phyloP scores from a whole-genome alignment of 2,888 invertebrate species.

The Synanthedon formicaeformis region DNA sequence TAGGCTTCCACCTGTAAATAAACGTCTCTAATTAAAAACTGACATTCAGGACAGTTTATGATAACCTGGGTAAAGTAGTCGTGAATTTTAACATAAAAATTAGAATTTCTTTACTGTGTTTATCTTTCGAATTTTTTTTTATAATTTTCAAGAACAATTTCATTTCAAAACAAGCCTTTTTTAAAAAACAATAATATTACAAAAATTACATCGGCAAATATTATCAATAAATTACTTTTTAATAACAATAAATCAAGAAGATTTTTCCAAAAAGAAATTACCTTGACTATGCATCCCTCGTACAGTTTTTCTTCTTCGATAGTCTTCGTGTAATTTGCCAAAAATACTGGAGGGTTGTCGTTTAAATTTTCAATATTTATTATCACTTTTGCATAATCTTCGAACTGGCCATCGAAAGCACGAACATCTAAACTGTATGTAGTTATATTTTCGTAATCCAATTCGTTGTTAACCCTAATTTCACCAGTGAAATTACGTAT shows the following conservation, averaged over 20 bases:
- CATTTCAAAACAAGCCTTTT: too few relatives aligned
- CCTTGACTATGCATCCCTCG: conserved; percentile 77
- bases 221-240: too few relatives aligned
- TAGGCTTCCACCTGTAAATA: conserved; percentile 74
- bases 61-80: too few relatives aligned
- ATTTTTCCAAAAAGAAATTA: conserved; percentile 24
- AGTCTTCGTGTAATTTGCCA: conserved; percentile 77
- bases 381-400: conserved; percentile 85
- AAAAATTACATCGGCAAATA: too few relatives aligned
- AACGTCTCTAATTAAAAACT: not conserved
- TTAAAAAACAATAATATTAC: conserved; percentile 1
- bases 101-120: too few relatives aligned
- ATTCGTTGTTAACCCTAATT: conserved; percentile 79
- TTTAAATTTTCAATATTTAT: conserved; percentile 92
- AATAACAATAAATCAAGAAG: not conserved
- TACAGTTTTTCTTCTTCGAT: conserved; percentile 81
- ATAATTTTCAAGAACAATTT: too few relatives aligned
- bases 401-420: conserved; percentile 86
- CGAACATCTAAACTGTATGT: conserved; percentile 85
- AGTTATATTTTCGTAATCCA: conserved; percentile 89
- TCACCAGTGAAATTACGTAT: conserved; percentile 89
- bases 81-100: too few relatives aligned
- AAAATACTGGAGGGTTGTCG: conserved; percentile 91
- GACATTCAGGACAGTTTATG: too few relatives aligned
- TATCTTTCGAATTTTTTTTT: too few relatives aligned